Conservation (phyloP, 2,797 vertebrate species). For the Siniperca scherzeri region DNA sequence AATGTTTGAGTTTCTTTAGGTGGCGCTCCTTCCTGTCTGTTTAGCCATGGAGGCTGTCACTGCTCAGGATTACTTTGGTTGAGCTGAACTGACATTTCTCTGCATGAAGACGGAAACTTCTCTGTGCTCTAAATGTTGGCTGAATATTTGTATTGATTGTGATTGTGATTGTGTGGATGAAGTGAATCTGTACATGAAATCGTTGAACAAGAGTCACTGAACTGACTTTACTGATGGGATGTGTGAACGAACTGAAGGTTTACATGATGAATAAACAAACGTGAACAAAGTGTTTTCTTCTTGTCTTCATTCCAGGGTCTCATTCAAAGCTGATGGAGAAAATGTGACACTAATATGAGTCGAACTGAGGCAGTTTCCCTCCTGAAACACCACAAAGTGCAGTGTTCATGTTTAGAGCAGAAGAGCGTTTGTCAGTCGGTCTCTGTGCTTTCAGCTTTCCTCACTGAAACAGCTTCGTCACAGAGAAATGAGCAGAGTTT, state of each 20-base stretch:
- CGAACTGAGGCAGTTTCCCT: too few species aligned
- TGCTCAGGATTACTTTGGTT: neutral
- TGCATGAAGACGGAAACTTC: neutral
- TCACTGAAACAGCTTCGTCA: too few species aligned
- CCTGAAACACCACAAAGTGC: too few species aligned
- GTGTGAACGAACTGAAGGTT: conserved; percentile 1
- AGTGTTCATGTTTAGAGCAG: too few species aligned
- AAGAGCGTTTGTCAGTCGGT: too few species aligned
- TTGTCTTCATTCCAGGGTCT: neutral
- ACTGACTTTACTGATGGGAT: neutral
- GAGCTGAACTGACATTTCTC: neutral
- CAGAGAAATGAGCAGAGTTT: too few species aligned
- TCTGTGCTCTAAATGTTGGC: too few species aligned
- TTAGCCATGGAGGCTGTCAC: neutral
- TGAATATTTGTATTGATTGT: too few species aligned
- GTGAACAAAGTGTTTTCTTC: neutral
- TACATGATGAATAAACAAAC: neutral
- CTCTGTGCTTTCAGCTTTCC: too few species aligned
- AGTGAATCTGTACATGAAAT: neutral
- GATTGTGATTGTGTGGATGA: neutral
- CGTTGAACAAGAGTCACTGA: neutral
- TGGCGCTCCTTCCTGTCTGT: neutral
- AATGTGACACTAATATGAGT: too few species aligned
- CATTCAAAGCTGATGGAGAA: too few species aligned
- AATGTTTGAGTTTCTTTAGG: too few species aligned